Evolutionary conservation across 2,113 vertebrate species (phyloP).

Genomic region (Zapornia atra): DNA sequence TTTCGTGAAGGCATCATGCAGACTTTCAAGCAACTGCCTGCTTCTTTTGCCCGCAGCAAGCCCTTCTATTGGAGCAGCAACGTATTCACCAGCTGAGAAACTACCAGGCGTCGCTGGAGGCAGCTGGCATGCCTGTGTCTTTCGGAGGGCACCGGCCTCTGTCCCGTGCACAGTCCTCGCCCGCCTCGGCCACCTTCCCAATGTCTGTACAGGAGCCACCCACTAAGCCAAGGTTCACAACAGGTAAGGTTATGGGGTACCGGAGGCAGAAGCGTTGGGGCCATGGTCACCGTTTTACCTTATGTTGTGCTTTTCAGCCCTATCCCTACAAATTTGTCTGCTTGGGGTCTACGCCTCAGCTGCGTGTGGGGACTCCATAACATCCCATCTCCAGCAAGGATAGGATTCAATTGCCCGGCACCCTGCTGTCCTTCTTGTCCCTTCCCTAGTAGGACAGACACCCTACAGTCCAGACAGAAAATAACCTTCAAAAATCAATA

Average conservation of each 20-base stretch:
- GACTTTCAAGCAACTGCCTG: not conserved
- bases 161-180: constrained; percentile 94
- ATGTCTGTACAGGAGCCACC: constrained; percentile 89
- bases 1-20: not conserved
- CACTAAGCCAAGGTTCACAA: constrained; percentile 91
- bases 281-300: not conserved
- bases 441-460: not conserved
- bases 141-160: constrained; percentile 90
- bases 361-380: not conserved
- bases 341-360: not conserved
- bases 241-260: constrained; percentile 77
- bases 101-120: constrained; percentile 95
- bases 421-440: not conserved
- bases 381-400: not conserved
- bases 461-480: not conserved
- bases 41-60: constrained; percentile 81
- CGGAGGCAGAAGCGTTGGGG: not conserved
- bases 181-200: constrained; percentile 91
- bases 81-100: constrained; percentile 94
- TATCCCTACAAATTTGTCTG: not conserved
- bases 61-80: constrained; percentile 93
- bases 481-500: not conserved
- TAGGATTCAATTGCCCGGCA: not conserved
- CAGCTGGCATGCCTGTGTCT: constrained; percentile 85
- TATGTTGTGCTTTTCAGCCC: not conserved